phyloP scores from a whole-genome alignment of 2,888 invertebrate genomes.

The Caenorhabditis virilis region DNA sequence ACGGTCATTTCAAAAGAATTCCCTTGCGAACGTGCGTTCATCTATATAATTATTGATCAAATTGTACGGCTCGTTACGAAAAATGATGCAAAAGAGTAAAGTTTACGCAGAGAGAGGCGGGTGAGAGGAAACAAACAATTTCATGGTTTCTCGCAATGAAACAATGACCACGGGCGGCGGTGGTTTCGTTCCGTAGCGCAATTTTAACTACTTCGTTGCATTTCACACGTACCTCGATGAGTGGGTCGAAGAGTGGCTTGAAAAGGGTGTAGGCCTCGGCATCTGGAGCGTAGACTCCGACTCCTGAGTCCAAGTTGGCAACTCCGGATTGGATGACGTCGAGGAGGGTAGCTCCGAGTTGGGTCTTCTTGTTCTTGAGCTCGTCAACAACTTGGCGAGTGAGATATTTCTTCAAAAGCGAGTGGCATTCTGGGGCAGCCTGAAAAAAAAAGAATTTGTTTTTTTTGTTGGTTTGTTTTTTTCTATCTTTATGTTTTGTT shows the following conservation, averaged over 20 bases:
- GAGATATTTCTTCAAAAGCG: conserved; percentile 92
- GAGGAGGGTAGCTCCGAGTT: conserved; percentile 87
- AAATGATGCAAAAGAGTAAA: no score
- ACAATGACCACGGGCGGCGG: no score
- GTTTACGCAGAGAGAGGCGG: no score
- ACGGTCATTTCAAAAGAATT: no score
- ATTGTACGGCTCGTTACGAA: no score
- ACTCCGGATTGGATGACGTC: conserved; percentile 85
- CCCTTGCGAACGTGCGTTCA: no score
- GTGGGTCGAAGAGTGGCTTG: conserved; percentile 90
- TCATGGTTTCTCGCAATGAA: no score
- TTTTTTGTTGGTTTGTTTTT: neutral
- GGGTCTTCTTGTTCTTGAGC: conserved; percentile 89
- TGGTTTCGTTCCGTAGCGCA: no score
- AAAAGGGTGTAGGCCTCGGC: conserved; percentile 92
- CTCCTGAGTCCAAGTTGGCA: conserved; percentile 93
- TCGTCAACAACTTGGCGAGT: conserved; percentile 83
- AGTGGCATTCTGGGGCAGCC: conserved; percentile 80
- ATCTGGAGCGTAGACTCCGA: conserved; percentile 88
- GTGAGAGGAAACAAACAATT: no score
- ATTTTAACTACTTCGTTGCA: no score
- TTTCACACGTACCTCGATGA: conserved; percentile 76
- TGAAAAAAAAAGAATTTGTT: conserved; percentile 32
- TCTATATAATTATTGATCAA: no score
- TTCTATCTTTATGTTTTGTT: neutral